phyloP scores from a whole-genome alignment of 2,888 invertebrate species.

The Norana najaformis region DNA sequence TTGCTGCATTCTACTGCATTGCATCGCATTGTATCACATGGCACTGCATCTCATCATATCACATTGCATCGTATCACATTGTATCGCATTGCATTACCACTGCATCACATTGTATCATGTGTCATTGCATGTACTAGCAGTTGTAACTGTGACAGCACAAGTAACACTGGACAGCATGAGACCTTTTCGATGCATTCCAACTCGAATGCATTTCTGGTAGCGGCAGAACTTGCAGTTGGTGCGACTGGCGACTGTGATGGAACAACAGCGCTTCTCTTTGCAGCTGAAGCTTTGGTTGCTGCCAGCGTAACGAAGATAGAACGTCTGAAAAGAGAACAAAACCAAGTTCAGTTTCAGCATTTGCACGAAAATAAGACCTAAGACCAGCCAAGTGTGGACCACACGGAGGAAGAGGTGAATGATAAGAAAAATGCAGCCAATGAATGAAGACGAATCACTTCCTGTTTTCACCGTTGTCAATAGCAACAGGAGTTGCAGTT shows the following conservation, averaged over 20 bases:
- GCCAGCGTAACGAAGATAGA: slow-evolving; percentile 44
- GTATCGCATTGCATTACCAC: neutral
- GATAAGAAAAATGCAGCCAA: neutral
- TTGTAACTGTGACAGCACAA: too few species aligned
- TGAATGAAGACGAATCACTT: neutral
- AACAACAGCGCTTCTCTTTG: slow-evolving; percentile 48
- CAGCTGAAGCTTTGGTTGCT: slow-evolving; percentile 42
- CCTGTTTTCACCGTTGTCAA: neutral
- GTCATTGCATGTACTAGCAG: neutral
- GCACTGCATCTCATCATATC: too few species aligned
- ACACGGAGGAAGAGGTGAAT: too few species aligned
- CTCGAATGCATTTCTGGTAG: slow-evolving; percentile 55
- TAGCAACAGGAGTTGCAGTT: neutral
- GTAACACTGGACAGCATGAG: neutral
- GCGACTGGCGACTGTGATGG: slow-evolving; percentile 55
- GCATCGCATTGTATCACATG: neutral
- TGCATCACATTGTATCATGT: neutral
- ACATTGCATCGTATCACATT: neutral
- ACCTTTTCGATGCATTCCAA: slow-evolving; percentile 61
- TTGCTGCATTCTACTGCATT: neutral
- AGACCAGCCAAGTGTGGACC: too few species aligned
- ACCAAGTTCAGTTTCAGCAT: too few species aligned
- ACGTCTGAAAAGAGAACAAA: slow-evolving; percentile 39
- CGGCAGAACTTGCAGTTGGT: slow-evolving; percentile 61
- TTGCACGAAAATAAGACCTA: too few species aligned